Percentiles rank a stretch among this genome's conserved stretches.
Evolutionary conservation across 2,113 vertebrate species (phyloP).

Genomic region (Protomyctophum bolini): DNA sequence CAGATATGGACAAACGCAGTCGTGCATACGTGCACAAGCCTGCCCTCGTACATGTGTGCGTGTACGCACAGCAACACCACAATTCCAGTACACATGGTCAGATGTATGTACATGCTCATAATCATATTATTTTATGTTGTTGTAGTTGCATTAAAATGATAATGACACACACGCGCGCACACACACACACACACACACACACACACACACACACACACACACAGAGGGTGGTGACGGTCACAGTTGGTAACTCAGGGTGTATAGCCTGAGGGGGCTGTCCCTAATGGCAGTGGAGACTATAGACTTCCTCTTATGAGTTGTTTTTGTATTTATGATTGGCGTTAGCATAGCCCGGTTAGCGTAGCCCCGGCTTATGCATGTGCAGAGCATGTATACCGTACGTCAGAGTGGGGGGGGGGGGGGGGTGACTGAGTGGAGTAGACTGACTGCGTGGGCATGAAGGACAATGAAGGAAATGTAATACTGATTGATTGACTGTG

Average conservation of each 20-base stretch:
- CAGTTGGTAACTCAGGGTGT: background rate
- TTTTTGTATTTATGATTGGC: background rate
- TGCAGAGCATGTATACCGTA: background rate
- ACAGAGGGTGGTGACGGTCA: background rate
- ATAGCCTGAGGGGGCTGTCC: too few relatives aligned
- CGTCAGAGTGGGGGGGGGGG: conserved; percentile 7
- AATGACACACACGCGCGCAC: too few relatives aligned
- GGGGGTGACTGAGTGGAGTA: conserved; percentile 40
- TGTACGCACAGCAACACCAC: too few relatives aligned
- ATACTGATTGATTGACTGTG: conserved; percentile 78
- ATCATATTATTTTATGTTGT: too few relatives aligned
- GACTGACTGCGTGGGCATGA: conserved; percentile 62
- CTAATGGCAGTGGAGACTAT: background rate
- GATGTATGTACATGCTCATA: too few relatives aligned
- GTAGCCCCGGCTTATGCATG: too few relatives aligned
- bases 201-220: background rate
- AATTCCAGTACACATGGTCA: too few relatives aligned
- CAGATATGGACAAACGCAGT: too few relatives aligned
- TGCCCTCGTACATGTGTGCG: too few relatives aligned
- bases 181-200: background rate
- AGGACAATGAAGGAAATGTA: conserved; percentile 73
- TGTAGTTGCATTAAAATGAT: too few relatives aligned
- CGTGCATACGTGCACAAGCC: too few relatives aligned
- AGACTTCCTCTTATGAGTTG: conserved; percentile 22
- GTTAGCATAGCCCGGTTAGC: background rate